Base-by-base conservation (phyloP, 1,140 invertebrate species). In the Sarcophaga bullata region DNA sequence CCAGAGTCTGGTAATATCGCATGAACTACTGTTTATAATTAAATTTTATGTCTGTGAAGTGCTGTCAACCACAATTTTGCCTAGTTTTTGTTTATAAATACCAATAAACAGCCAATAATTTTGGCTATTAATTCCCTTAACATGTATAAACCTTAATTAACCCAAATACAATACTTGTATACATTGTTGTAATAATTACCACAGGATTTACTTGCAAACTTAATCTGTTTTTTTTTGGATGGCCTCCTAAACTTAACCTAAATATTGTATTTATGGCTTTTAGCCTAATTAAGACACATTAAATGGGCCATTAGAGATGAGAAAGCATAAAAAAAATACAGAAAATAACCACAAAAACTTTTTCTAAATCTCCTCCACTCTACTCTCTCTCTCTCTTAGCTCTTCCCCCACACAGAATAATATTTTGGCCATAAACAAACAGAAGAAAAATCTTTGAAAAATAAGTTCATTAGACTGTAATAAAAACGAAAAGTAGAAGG, bases 241-340 rank as follows among this genome's bases (percentile, higher is more conserved):
- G n/a, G n/a, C 9, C 11, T 1, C 54, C n/a, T 15, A 58, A 58
- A 58, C 54, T 15, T 58, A n/a, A 6, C 54, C 54, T 58, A 58
- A 68, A 68, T 19, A 68, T 37, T 37, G 25, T 37, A 37, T 68
- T 68, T 68, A 68, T 68, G 17, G 62, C 62, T 58, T 17, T 68
- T 68, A n/a, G 11, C 62, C 62, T 68, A 68, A 68, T 68, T 68
- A 68, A 68, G 62, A 68, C 62, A 68, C 19, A 68, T 68, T 68
- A 8, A 68, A 52, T 10, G 50, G 13, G 9, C 8, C 17, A 68
- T 17, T 19, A 37, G 25, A 37, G 25, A 37, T 2, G 25, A 37
- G 19, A n/a, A 68, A 37, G 1, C 6, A 68, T 6, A 68, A 68
- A 68, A 52, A 52, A 52, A 52, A 52, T 1, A 52, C 1, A 52